Conservation (phyloP, 2,113 vertebrate species). For the Cavia aperea region DNA sequence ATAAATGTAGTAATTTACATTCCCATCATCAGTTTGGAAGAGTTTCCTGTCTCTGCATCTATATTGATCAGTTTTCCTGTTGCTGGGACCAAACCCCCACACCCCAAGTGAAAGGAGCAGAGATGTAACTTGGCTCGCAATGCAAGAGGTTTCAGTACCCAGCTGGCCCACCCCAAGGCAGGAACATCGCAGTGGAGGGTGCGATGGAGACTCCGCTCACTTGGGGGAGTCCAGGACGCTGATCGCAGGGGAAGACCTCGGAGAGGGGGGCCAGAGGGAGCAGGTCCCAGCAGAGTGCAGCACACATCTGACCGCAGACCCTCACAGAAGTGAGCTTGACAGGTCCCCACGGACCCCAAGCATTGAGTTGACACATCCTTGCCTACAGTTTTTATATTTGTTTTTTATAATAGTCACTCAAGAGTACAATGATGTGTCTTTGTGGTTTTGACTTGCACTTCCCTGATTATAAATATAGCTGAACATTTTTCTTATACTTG, state of each 20-base stretch:
- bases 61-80: not conserved
- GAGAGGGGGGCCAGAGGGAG: too few relatives aligned
- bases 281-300: not conserved
- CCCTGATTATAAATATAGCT: not conserved
- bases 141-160: not conserved
- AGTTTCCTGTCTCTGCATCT: not conserved
- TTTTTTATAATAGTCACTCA: not conserved
- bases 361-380: not conserved
- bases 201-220: not conserved
- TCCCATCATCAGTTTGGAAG: not conserved
- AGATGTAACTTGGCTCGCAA: not conserved
- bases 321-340: not conserved
- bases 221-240: accelerated
- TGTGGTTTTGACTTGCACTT: not conserved
- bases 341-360: not conserved
- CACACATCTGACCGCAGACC: not conserved
- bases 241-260: not conserved
- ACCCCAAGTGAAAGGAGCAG: not conserved
- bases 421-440: not conserved
- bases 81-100: not conserved
- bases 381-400: not conserved
- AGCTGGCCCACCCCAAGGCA: not conserved
- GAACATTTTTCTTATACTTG: not conserved
- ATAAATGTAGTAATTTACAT: not conserved
- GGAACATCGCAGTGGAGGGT: too few relatives aligned